Base-by-base conservation (phyloP, 1,140 invertebrate species). In the Ceratoteleas bidentatus region DNA sequence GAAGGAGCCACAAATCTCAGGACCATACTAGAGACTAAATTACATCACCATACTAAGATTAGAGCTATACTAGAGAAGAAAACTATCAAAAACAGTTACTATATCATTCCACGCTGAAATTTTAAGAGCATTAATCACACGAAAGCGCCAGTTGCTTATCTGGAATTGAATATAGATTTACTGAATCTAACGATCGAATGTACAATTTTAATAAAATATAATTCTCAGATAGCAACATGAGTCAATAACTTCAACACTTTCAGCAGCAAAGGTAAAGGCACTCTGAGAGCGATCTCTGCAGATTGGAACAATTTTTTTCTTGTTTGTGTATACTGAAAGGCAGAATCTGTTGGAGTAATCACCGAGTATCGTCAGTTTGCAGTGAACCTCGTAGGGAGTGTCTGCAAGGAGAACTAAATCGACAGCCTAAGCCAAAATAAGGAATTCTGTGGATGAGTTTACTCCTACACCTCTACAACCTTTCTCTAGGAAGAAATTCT, bases 221-320 rank as follows among this genome's bases (percentile, higher is more conserved):
- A 52, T 49, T 0, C 66, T 56, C 7, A 60, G 14, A 36, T 60
- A 70, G 2, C 6, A 6, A 53, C 60, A 70, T 2, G 33, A 10
- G 6, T 53, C 36, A 0, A 53, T 34, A 2, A 60, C 47, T 7
- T 60, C 45, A 7, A 70, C 52, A 5, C 3, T 34, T 0, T 62
- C 58, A 7, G 10, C 15, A 0, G 43, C 36, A 13, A 72, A 72
- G 13, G 0, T 10, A 33, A 64, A 64, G 0, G 40, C 15, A 16
- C n/a, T 6, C 3, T 32, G 14, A 16, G 3, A 36, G 14, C 38
- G 10, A 8, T 0, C 2, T 3, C 50, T 53, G 11, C 10, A 8
- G 14, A 65, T 53, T 0, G 43, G 0, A 15, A 65, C 50, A 65
- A 65, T 65, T 53, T 65, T 65, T n/a, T 47, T 53, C 10, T 65